Conservation (phyloP, 2,888 invertebrate genomes). For the Charanyca ferruginea region DNA sequence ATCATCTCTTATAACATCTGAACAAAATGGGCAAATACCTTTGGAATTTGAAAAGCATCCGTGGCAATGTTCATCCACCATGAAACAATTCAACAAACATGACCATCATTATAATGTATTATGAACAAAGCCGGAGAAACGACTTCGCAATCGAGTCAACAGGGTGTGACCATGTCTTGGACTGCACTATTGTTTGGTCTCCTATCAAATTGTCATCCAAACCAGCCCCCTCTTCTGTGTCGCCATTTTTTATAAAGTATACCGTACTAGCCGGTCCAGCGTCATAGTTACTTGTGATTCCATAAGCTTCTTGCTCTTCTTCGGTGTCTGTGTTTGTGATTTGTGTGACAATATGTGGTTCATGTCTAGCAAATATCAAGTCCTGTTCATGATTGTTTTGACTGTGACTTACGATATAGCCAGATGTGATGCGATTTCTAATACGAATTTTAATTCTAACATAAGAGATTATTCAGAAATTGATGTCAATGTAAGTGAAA, state of each 20-base stretch:
- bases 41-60: constrained; percentile 72
- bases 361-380: constrained; percentile 31
- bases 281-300: constrained; percentile 66
- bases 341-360: constrained; percentile 62
- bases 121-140: constrained; percentile 86
- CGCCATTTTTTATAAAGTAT: constrained; percentile 82
- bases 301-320: constrained; percentile 53
- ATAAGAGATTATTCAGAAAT: constrained; percentile 78
- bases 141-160: constrained; percentile 85
- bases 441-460: constrained; percentile 79
- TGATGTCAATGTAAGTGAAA: constrained; percentile 76
- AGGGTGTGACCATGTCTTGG: constrained; percentile 84
- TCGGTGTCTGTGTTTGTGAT: constrained; percentile 49
- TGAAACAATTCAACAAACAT: constrained; percentile 83
- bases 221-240: constrained; percentile 76
- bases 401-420: constrained; percentile 48
- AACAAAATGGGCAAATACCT: constrained; percentile 54
- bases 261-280: constrained; percentile 67
- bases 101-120: constrained; percentile 82
- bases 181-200: constrained; percentile 82
- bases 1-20: constrained; percentile 40
- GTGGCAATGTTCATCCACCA: constrained; percentile 76
- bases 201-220: constrained; percentile 85
- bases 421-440: constrained; percentile 67
- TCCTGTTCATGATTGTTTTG: constrained; percentile 48